phyloP scores from a whole-genome alignment of 35 echinoderm and acorn worm genomes.

The Heliocidaris tuberculata region DNA sequence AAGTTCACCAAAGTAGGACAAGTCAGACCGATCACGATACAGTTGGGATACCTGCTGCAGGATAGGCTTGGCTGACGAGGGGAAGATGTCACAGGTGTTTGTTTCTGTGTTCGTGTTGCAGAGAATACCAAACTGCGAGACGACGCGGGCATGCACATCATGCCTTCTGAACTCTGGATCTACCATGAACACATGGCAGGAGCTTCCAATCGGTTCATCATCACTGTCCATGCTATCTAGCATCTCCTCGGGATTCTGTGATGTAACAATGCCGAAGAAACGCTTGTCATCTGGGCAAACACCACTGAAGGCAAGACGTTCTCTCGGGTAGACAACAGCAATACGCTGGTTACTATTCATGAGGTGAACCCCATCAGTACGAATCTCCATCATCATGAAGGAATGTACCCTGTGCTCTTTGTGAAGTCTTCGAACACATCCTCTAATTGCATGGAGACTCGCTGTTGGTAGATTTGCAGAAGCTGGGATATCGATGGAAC shows the following conservation, averaged over 20 bases:
- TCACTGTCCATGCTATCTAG: constrained; percentile 55
- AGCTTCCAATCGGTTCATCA: constrained; percentile 91
- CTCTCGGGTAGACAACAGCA: constrained; percentile 81
- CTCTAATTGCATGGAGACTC: constrained; percentile 93
- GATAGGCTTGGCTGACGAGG: constrained; percentile 71
- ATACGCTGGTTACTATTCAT: constrained; percentile 75
- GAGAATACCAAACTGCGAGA: constrained; percentile 75
- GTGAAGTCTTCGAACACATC: constrained; percentile 90
- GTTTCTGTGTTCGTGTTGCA: constrained; percentile 68
- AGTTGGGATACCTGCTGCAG: constrained; percentile 74
- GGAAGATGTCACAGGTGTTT: constrained; percentile 84
- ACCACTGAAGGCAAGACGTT: constrained; percentile 90
- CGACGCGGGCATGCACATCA: constrained; percentile 75
- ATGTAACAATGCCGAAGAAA: constrained; percentile 92
- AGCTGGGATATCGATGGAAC: constrained; percentile 98
- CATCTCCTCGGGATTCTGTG: constrained; percentile 60
- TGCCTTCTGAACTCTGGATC: constrained; percentile 86
- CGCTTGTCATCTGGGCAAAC: constrained; percentile 97
- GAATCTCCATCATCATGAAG: constrained; percentile 90
- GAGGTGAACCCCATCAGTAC: constrained; percentile 65
- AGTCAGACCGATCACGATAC: constrained; percentile 61
- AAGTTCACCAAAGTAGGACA: constrained; percentile 73
- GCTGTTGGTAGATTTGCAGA: constrained; percentile 94
- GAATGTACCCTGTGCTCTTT: constrained; percentile 95
- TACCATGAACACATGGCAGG: constrained; percentile 95